Evolutionary conservation across 2,113 vertebrate genomes (phyloP), one percentile per base, ranked within the genome.

Genomic region (Cyanoramphus novaezelandiae): DNA sequence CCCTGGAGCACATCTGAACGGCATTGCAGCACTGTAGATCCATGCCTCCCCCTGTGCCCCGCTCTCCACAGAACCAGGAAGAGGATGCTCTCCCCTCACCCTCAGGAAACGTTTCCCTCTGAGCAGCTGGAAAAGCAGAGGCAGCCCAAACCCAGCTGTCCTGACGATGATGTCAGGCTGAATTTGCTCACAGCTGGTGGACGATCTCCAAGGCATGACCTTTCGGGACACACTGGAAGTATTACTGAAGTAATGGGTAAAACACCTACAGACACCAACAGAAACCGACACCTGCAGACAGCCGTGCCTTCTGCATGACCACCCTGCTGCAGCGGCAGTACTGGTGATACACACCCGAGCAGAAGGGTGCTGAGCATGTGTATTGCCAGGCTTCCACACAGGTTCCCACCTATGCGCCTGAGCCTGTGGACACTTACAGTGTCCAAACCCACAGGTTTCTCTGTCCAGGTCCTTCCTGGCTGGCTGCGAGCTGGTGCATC

Each of bases 241-340:
- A 33, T 55, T 55, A 55, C 53, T 0, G 14, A 35, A 62, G 27
- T 5, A 60, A 75, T 0, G 35, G 25, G 46, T 46, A 11, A 49
- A 85, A 43, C 1, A 1, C 46, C 68, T 4, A 0, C 0, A 1
- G 76, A n/a, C 35, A 25, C 16, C 2, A 7, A 0, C 0, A 1
- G 76, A n/a, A n/a, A 29, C 18, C 2, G 6, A 23, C 10, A 7
- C 17, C 10, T 1, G 0, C 3, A 6, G 64, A 33, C 39, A 68
- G 50, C 2, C 0, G 7, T 44, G 64, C 24, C 60, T 57, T 16
- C 52, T 64, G 60, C 64, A 12, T 0, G 0, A 44, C 4, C 12
- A 55, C 37, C 4, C 0, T 0, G 8, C 15, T 4, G 5, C 80
- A 59, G n/a, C 21, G 33, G 33, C 35, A 59, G 57, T 23, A 24